Evolutionary conservation across 1,140 invertebrate genomes (phyloP).

Genomic region (Eumeta japonica): DNA sequence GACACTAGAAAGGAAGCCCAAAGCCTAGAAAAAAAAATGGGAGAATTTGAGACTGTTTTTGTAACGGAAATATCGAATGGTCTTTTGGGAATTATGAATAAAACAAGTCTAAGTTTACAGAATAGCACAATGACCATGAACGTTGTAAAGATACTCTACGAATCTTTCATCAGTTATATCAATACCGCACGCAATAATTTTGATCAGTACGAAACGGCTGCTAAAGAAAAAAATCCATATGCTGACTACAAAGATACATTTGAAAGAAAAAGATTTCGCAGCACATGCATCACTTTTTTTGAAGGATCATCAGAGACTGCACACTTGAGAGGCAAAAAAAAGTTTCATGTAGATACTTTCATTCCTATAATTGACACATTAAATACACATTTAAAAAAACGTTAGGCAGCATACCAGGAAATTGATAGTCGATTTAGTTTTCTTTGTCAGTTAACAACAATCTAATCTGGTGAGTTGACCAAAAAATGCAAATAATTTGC

Average conservation of each 20-base stretch:
- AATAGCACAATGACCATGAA: conserved; percentile 79
- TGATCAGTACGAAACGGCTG: conserved; percentile 1
- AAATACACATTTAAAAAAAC: conserved; percentile 1
- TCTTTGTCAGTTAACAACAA: conserved; percentile 6
- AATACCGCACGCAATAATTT: no score
- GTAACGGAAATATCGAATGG: conserved; percentile 31
- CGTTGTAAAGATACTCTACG: conserved; percentile 21
- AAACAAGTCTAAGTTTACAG: conserved; percentile 1
- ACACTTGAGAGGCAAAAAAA: conserved; percentile 16
- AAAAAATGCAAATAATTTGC: conserved; percentile 5
- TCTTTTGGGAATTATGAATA: conserved; percentile 52
- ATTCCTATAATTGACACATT: conserved; percentile 15
- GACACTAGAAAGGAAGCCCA: conserved; percentile 6
- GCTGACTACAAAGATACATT: background rate
- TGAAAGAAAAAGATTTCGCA: no score
- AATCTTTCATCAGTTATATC: background rate
- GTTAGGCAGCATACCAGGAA: background rate
- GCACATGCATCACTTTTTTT: conserved; percentile 6
- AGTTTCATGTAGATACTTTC: conserved; percentile 16
- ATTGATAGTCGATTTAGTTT: conserved; percentile 5
- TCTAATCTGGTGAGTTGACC: conserved; percentile 5
- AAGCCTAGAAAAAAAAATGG: conserved; percentile 6
- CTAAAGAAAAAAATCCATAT: background rate
- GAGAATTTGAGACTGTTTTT: conserved; percentile 5
- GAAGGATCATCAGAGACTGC: conserved; percentile 10